These are phyloP conservation scores for Helobdella robusta DNA, from an alignment of 2,888 invertebrate genomes.

Conservation along the genomic window DNA sequence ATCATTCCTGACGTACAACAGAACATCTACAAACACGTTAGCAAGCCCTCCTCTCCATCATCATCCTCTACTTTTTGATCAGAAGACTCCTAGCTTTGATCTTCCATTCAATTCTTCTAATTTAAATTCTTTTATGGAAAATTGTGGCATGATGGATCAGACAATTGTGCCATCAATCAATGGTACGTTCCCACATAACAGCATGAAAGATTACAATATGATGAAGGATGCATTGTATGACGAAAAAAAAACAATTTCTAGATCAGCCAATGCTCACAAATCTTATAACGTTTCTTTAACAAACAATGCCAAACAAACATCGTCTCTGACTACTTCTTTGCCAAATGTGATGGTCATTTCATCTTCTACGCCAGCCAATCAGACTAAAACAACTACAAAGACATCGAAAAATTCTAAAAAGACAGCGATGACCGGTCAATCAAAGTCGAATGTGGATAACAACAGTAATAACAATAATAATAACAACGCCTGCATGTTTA, in stretches of 20 bases:
- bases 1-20: constrained; percentile 13
- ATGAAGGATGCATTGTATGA: too few relatives aligned
- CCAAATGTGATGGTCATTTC: constrained; percentile 3
- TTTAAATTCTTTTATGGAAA: constrained; percentile 15
- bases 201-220: constrained; percentile 14
- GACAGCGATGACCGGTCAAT: constrained; percentile 5
- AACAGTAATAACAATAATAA: constrained; percentile 8
- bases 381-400: constrained; percentile 18
- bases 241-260: too few relatives aligned
- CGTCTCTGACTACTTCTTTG: neutral
- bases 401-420: constrained; percentile 21
- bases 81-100: constrained; percentile 21
- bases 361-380: neutral
- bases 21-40: constrained; percentile 6
- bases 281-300: too few relatives aligned
- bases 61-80: constrained; percentile 23
- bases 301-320: too few relatives aligned
- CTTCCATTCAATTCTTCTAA: constrained; percentile 13
- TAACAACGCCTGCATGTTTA: constrained; percentile 24
- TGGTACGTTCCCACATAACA: constrained; percentile 3
- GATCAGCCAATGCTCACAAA: too few relatives aligned
- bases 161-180: constrained; percentile 1
- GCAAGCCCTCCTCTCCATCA: constrained; percentile 19
- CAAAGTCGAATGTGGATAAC: too few relatives aligned
- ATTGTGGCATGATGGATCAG: constrained; percentile 21